These are phyloP conservation scores for Typhlomys cinereus DNA, from an alignment of 2,113 vertebrate species.

Conservation along the genomic window DNA sequence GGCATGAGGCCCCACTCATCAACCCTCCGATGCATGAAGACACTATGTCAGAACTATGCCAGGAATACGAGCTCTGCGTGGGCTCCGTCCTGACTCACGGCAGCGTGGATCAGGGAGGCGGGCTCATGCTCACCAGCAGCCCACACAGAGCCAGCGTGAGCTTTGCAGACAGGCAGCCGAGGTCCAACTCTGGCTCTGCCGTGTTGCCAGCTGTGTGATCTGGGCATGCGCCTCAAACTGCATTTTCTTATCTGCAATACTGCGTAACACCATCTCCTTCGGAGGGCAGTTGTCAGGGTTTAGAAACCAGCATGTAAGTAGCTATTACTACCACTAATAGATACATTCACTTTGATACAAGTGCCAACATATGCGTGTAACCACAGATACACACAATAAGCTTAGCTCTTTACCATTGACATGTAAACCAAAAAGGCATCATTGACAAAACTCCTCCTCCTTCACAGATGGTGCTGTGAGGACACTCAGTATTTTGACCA, in stretches of 20 bases:
- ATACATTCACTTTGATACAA: not conserved
- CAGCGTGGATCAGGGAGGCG: not conserved
- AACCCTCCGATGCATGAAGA: not conserved
- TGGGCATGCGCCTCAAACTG: not conserved
- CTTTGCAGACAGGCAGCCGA: not conserved
- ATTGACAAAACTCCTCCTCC: not conserved
- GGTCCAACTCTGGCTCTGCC: not conserved
- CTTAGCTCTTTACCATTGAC: not conserved
- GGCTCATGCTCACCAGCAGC: not conserved
- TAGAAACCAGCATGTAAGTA: not conserved
- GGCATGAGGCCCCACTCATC: constrained; percentile 30
- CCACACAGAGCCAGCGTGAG: not conserved
- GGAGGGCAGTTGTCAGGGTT: not conserved
- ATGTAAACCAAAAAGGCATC: not conserved
- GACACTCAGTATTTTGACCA: not conserved
- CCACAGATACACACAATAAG: not conserved
- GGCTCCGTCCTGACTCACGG: not conserved
- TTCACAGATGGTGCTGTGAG: not conserved
- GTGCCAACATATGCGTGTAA: not conserved
- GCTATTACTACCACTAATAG: not conserved
- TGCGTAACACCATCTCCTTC: not conserved
- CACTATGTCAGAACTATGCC: not conserved
- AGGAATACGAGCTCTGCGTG: not conserved
- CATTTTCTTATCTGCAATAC: not conserved
- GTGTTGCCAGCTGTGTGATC: not conserved